phyloP scores from a whole-genome alignment of 2,797 vertebrate species.

The Okamejei kenojei region DNA sequence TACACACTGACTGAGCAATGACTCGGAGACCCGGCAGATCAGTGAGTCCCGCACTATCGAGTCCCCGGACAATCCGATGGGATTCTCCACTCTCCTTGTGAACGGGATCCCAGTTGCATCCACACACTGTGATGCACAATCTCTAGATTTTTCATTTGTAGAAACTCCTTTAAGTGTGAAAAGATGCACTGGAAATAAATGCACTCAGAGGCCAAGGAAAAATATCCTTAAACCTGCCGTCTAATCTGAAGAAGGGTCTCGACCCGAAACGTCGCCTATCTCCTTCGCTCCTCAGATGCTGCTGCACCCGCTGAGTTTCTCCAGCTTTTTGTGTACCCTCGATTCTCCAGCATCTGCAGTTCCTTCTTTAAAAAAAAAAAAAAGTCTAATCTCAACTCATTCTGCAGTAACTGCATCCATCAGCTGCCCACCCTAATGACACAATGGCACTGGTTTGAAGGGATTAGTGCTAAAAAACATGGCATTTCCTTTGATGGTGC shows the following conservation, averaged over 20 bases:
- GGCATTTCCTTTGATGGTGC: constrained; percentile 30
- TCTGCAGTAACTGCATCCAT: not conserved
- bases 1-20: not conserved
- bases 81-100: not conserved
- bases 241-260: too few species aligned
- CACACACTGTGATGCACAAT: not conserved
- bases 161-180: not conserved
- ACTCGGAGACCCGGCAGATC: not conserved
- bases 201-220: not conserved
- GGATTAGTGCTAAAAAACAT: constrained; percentile 27
- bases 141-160: not conserved
- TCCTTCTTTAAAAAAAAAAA: too few species aligned
- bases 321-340: too few species aligned
- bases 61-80: too few species aligned
- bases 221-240: not conserved
- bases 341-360: too few species aligned
- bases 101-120: not conserved
- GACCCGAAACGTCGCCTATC: too few species aligned
- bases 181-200: not conserved
- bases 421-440: constrained; percentile 26
- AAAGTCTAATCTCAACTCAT: constrained; percentile 31
- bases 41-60: not conserved
- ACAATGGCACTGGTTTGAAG: not conserved
- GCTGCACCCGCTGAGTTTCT: too few species aligned
- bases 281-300: too few species aligned